These are phyloP conservation scores for Acrocyrtus sp. DNA, from an alignment of 2,888 invertebrate genomes.

Conservation along the genomic window DNA sequence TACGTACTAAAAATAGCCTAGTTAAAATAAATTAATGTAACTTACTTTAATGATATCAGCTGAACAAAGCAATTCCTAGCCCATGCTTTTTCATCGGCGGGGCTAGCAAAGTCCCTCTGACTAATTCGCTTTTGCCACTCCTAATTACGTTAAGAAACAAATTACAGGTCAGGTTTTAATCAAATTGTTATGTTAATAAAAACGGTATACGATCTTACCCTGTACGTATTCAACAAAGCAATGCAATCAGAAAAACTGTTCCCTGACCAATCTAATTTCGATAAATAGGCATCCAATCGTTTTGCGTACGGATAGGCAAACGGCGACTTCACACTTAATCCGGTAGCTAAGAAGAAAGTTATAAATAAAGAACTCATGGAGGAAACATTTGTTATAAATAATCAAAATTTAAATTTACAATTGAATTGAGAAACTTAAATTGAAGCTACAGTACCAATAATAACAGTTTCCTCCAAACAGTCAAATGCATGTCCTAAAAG, in stretches of 20 bases:
- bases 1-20: too few species aligned
- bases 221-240: constrained; percentile 82
- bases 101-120: constrained; percentile 71
- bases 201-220: constrained; percentile 71
- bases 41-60: constrained; percentile 72
- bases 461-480: constrained; percentile 82
- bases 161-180: too few species aligned
- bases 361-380: too few species aligned
- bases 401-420: constrained; percentile 14
- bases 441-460: constrained; percentile 85
- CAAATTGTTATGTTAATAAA: too few species aligned
- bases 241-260: constrained; percentile 87
- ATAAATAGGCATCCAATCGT: constrained; percentile 76
- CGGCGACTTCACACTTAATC: constrained; percentile 82
- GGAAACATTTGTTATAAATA: too few species aligned
- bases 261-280: constrained; percentile 83
- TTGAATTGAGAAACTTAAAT: constrained; percentile 37
- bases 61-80: constrained; percentile 77
- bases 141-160: too few species aligned
- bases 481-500: constrained; percentile 88
- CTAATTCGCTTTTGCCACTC: constrained; percentile 76
- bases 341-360: constrained; percentile 74
- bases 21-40: constrained; percentile 40
- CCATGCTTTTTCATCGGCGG: constrained; percentile 73
- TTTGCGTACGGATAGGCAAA: constrained; percentile 80